phyloP scores from a whole-genome alignment of 2,113 vertebrate species.

The Xenus cinereus region DNA sequence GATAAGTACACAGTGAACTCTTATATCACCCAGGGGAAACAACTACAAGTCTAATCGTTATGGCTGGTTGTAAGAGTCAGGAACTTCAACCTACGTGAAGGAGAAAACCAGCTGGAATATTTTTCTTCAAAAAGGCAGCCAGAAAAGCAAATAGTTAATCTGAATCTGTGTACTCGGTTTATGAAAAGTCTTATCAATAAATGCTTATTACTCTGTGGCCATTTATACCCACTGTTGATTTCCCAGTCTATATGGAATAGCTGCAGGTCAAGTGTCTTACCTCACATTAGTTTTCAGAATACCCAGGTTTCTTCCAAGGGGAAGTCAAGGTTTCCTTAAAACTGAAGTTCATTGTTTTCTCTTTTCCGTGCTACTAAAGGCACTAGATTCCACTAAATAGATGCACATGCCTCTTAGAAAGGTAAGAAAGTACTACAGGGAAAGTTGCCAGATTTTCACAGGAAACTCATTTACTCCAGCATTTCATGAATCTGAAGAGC shows the following conservation, averaged over 20 bases:
- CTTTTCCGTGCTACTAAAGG: neutral
- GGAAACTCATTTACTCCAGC: neutral
- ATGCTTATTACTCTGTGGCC: neutral
- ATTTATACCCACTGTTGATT: neutral
- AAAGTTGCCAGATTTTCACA: neutral
- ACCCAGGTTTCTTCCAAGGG: neutral
- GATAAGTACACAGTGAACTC: neutral
- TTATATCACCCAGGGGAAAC: neutral
- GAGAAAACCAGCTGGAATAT: neutral
- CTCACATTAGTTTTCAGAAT: neutral
- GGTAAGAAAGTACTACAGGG: neutral
- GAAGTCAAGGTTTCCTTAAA: neutral
- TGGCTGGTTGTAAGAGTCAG: neutral
- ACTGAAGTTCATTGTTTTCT: neutral
- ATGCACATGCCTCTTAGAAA: neutral
- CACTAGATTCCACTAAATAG: neutral
- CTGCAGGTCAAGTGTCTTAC: neutral
- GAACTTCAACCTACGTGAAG: accelerated
- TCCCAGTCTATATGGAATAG: neutral
- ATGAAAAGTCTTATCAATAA: neutral
- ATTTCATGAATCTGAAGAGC: neutral
- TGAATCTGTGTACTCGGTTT: neutral
- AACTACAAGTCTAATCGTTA: neutral
- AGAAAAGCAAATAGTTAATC: neutral
- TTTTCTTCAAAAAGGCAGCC: neutral